Evolutionary conservation across 2,888 invertebrate species (phyloP).

Genomic region (Reticulitermes lucifugus): DNA sequence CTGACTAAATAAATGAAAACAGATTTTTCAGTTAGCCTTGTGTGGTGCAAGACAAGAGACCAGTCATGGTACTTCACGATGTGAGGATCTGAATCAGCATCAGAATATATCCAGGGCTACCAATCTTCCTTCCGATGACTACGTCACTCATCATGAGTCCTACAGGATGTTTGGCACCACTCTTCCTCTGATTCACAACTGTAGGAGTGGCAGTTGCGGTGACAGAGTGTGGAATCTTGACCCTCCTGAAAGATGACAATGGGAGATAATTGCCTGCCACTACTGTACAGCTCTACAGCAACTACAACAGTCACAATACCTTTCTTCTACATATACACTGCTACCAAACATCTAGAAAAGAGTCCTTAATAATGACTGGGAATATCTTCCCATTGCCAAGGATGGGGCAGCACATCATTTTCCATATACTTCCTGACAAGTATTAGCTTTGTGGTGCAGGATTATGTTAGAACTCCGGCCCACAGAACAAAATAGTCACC

Average conservation of each 20-base stretch:
- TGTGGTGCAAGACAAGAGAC: constrained; percentile 36
- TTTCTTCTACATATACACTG: constrained; percentile 25
- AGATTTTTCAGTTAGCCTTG: constrained; percentile 45
- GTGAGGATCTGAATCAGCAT: constrained; percentile 15
- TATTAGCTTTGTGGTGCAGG: constrained; percentile 51
- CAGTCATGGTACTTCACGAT: constrained; percentile 1
- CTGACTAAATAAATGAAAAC: background rate
- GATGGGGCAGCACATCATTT: constrained; percentile 40
- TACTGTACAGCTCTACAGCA: constrained; percentile 14
- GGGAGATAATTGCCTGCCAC: background rate
- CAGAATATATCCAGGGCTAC: constrained; percentile 32
- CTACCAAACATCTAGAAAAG: constrained; percentile 19
- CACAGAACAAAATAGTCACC: constrained; percentile 39
- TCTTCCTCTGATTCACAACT: constrained; percentile 32
- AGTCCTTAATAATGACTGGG: constrained; percentile 8
- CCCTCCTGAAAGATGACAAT: constrained; percentile 24
- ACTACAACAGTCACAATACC: constrained; percentile 15
- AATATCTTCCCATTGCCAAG: constrained; percentile 26
- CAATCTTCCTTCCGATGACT: constrained; percentile 38
- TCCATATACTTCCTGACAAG: constrained; percentile 54
- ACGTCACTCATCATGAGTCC: constrained; percentile 9
- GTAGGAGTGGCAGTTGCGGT: constrained; percentile 31
- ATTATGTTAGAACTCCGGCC: constrained; percentile 36
- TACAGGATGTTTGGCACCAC: constrained; percentile 18
- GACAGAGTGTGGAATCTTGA: constrained; percentile 23